Evolutionary conservation across 2,888 invertebrate genomes (phyloP), one percentile per base, ranked within the genome.

Genomic region (Rhopalosiphum nymphaeae): DNA sequence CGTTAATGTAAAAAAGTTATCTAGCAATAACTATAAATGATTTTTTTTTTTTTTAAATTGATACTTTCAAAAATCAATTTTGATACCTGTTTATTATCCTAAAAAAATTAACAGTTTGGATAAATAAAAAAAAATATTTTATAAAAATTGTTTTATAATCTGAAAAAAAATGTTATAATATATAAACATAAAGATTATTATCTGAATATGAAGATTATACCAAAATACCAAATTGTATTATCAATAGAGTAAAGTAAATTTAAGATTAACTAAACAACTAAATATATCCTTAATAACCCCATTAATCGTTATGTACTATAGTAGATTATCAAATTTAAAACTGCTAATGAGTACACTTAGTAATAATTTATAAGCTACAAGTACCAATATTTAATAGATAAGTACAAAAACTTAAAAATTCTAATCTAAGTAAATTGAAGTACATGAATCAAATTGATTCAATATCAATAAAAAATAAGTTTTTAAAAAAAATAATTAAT

Each of bases 341-440:
- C 36, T 78, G 36, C 78, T 36, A 78, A 78, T 78, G 78, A 36
- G 78, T 78, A 36, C 13, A 89, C 21, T 49, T 90, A 36, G 26
- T 49, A 90, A 25, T 89, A 61, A 61, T 61, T 89, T 61, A 89
- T 3, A 61, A 89, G 42, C 89, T 42, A 44, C 44, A 61, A 44
- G 21, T 61, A 46, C 29, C 29, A 36, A 78, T 78, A 78, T 25
- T 67, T 44, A n/a, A 44, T 49, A 90, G 29, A 85, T 46, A 67
- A 67, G 90, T 90, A 90, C 61, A 67, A 90, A 90, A 87, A 78
- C 36, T 61, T 67, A 61, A 21, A 89, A 67, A 46, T 67, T 61
- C 9, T 42, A 42, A 53, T n/a, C n/a, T 56, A 49, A 91, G 21
- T 56, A 78, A 36, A 78, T 36, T 36, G 36, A 78, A 78, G 78